Evolutionary conservation across 2,888 invertebrate species (phyloP).

Genomic region (Phlogophora meticulosa): DNA sequence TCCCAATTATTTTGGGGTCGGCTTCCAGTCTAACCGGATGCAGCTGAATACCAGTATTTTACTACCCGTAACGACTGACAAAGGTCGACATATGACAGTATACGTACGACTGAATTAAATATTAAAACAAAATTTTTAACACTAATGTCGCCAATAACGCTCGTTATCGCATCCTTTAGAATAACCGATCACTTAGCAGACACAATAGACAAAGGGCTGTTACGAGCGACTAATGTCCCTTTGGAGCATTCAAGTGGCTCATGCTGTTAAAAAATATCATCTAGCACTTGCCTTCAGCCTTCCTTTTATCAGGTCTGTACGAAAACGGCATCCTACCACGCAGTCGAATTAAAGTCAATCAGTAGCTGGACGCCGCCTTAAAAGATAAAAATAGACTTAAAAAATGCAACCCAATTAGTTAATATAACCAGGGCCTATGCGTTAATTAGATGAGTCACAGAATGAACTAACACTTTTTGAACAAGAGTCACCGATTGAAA

Average conservation of each 20-base stretch:
- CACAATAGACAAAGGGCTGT: too few species aligned
- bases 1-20: too few species aligned
- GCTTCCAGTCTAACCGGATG: too few species aligned
- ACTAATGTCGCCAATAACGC: neutral
- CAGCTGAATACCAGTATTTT: too few species aligned
- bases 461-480: neutral
- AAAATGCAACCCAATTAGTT: neutral
- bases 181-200: too few species aligned
- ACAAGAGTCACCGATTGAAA: neutral
- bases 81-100: too few species aligned
- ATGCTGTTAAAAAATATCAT: too few species aligned
- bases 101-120: neutral
- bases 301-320: conserved; percentile 20
- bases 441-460: neutral
- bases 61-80: too few species aligned
- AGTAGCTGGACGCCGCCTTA: conserved; percentile 19
- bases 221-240: too few species aligned
- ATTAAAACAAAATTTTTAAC: neutral
- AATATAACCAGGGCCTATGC: neutral
- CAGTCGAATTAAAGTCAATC: conserved; percentile 20
- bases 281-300: conserved; percentile 41
- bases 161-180: neutral
- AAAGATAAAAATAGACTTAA: conserved; percentile 24
- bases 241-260: too few species aligned
- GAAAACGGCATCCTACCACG: conserved; percentile 18